phyloP scores from a whole-genome alignment of 1,140 invertebrate species.

The Dendrolimus kikuchii region DNA sequence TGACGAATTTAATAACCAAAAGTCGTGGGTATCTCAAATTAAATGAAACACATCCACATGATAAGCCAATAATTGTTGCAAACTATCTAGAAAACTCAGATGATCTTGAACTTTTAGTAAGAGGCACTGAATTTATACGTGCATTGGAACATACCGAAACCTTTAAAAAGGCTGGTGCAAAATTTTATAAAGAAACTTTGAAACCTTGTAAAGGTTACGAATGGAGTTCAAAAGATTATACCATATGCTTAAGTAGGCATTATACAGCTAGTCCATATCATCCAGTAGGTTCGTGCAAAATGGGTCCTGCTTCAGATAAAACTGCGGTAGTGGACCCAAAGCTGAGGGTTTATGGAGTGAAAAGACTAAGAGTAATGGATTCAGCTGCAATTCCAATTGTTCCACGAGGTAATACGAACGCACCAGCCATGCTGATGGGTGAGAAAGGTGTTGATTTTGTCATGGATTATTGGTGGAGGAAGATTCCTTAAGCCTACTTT shows the following conservation, averaged over 20 bases:
- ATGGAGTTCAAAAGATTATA: constrained; percentile 80
- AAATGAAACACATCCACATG: constrained; percentile 76
- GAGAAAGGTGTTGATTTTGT: constrained; percentile 78
- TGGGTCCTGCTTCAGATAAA: constrained; percentile 66
- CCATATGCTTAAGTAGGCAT: constrained; percentile 77
- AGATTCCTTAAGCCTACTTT: too few species aligned
- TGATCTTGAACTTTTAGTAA: constrained; percentile 74
- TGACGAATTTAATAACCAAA: constrained; percentile 42
- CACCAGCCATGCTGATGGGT: constrained; percentile 79
- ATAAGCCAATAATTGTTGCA: constrained; percentile 84
- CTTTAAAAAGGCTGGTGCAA: constrained; percentile 73
- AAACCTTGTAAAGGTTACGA: constrained; percentile 75
- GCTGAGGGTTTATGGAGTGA: constrained; percentile 78
- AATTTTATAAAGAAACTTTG: constrained; percentile 72
- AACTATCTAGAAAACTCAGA: constrained; percentile 79
- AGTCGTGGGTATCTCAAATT: constrained; percentile 79
- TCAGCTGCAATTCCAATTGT: constrained; percentile 80
- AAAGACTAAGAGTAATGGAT: constrained; percentile 79
- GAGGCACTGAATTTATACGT: constrained; percentile 24
- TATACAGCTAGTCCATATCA: constrained; percentile 79
- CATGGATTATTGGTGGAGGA: constrained; percentile 76
- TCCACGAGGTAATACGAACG: constrained; percentile 77
- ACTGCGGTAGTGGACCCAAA: constrained; percentile 71
- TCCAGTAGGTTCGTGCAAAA: constrained; percentile 75
- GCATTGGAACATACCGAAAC: constrained; percentile 56